Evolutionary conservation across 2,888 invertebrate genomes (phyloP), one percentile per base, ranked within the genome.

Genomic region (Tipula confusa): DNA sequence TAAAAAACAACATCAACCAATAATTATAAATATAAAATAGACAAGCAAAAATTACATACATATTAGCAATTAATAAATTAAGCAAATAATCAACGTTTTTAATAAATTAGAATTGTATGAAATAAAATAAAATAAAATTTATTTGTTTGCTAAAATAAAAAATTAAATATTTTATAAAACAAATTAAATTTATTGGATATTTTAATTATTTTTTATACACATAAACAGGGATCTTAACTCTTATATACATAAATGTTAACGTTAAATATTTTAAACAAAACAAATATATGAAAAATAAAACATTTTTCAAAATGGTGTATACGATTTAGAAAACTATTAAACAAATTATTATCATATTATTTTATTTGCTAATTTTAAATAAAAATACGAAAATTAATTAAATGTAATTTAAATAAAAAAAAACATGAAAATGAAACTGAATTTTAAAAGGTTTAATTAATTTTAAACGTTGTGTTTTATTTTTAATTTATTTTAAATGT

Each of bases 391-490:
- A 15, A 43, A 43, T 24, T 24, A 24, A 64, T 24, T 64, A 64
- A 64, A 64, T 64, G 64, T 64, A 64, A 64, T 64, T 64, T 64
- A 64, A 64, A 64, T 64, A n/a, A 43, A 43, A 64, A 64, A 64
- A 24, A 64, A 64, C 18, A 64, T 5, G 64, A 64, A 64, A 24
- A 64, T 6, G 24, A 64, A 64, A 64, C 64, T 24, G 48, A 48
- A 48, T 48, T 48, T 48, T 48, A 48, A 48, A 43, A 48, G 6
- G 48, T 48, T 48, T 48, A 13, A 48, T 48, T 48, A 48, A 48
- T 48, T 48, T 64, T 64, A 64, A 64, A 64, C 7, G 11, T 1
- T 24, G 9, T 64, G 64, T 18, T 64, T 43, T 43, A 43, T n/a
- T 43, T 64, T 1, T 64, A 64, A 64, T 64, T 33, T 2, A 33